Conservation (phyloP, 1,140 invertebrate genomes). For the Arctopsyche grandis region DNA sequence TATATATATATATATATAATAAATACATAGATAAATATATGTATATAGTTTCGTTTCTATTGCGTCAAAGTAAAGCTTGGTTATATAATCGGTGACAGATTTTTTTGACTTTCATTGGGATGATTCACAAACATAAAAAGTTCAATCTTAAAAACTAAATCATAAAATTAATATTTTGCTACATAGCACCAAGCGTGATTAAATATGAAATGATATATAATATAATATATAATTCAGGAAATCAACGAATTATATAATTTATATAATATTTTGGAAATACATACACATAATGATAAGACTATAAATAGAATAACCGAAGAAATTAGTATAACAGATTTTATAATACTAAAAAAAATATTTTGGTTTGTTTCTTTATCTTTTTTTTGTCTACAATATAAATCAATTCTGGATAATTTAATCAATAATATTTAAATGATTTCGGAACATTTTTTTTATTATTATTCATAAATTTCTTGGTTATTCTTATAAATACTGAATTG, state of each 20-base stretch:
- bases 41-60: too few species aligned
- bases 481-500: slow-evolving; percentile 11
- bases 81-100: too few species aligned
- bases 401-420: too few species aligned
- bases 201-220: slow-evolving; percentile 33
- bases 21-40: too few species aligned
- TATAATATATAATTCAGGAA: slow-evolving; percentile 5
- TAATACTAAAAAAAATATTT: too few species aligned
- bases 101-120: too few species aligned
- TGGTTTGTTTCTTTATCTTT: not conserved
- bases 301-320: slow-evolving; percentile 12
- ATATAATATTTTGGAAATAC: not conserved
- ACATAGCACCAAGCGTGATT: slow-evolving; percentile 40
- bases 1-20: too few species aligned
- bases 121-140: too few species aligned
- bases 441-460: too few species aligned
- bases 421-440: too few species aligned
- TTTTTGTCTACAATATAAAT: too few species aligned
- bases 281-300: not conserved
- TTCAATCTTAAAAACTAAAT: slow-evolving; percentile 27
- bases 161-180: slow-evolving; percentile 37
- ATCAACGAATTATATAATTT: not conserved
- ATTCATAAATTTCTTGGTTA: slow-evolving; percentile 16
- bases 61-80: too few species aligned
- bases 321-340: not conserved